A percentile compares a stretch with the other conserved stretches of the same genome.
Conservation (phyloP, 2,888 invertebrate genomes). For the Trichacis sp. region DNA sequence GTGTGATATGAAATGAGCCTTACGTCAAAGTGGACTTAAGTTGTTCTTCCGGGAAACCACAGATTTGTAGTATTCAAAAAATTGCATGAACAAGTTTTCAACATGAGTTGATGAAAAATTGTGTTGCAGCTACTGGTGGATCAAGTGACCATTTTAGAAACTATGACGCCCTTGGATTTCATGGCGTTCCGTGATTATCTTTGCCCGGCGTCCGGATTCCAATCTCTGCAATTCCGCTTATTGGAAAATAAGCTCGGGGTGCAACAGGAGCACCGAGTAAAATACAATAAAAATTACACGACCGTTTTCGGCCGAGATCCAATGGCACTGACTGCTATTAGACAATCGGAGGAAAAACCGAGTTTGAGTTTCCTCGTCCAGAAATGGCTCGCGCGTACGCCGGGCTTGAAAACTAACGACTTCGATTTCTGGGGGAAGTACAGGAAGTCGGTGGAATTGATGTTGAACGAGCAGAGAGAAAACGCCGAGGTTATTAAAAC, state of each 20-base stretch:
- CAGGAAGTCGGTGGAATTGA: conserved; percentile 77
- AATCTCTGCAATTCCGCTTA: conserved; percentile 95
- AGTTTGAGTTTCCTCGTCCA: conserved; percentile 89
- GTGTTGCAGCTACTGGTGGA: conserved; percentile 87
- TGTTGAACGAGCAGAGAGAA: conserved; percentile 78
- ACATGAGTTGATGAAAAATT: background rate
- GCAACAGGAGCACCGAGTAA: conserved; percentile 86
- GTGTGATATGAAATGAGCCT: too few species aligned
- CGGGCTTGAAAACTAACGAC: conserved; percentile 82
- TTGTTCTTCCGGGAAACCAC: too few species aligned
- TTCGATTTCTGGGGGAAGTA: conserved; percentile 97
- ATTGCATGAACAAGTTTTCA: too few species aligned
- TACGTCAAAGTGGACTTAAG: too few species aligned
- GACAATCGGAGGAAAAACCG: conserved; percentile 83
- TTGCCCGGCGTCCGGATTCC: conserved; percentile 97
- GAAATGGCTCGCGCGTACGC: conserved; percentile 94
- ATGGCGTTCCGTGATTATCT: conserved; percentile 96
- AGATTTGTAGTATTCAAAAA: too few species aligned
- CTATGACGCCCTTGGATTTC: conserved; percentile 99
- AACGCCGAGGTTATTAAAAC: conserved; percentile 77
- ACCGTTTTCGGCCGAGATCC: conserved; percentile 85
- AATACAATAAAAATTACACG: conserved; percentile 93
- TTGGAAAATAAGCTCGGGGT: conserved; percentile 93
- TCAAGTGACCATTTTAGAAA: conserved; percentile 97
- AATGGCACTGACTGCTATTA: conserved; percentile 73